Base-by-base conservation (phyloP, 2,797 vertebrate species). In the Saxicola maurus region DNA sequence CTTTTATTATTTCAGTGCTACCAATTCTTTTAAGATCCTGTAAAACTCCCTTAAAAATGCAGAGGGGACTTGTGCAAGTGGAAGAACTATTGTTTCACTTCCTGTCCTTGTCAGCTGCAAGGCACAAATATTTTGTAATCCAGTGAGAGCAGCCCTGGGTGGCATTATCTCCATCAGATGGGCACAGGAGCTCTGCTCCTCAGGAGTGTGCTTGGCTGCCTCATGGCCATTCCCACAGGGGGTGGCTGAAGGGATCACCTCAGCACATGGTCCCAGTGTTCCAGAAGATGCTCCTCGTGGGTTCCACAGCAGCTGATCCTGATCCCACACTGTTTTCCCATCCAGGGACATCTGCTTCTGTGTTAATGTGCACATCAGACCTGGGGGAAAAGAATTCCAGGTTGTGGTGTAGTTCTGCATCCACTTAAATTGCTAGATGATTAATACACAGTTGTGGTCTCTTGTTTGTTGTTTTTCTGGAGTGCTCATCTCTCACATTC, bases 21-120 rank as follows among this genome's bases (percentile, higher is more conserved):
- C 31, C 66, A 87, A 40, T 87, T 93, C 73, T 87, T 82, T 27
- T 13, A n/a, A 75, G 74, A 40, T 83, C 71, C 77, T 83, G 69
- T 74, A 53, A 72, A 37, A n/a, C 59, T 78, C 48, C 53, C 56
- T 87, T 77, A 43, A 48, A 78, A 82, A 60, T 9, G 28, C 25
- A n/a, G 73, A 43, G 51, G 75, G 61, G 38, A 74, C 78, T 89
- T 16, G 10, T 68, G 79, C 17, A 57, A 90, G 79, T 31, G 73
- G 49, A 87, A 67, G 86, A 82, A 10, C 52, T 27, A 73, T 95
- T 93, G 87, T 94, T 91, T 60, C 67, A 21, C 64, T 92, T 94
- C 91, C 85, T 4, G 1, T 57, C 75, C 80, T 65, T 87, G 62
- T 80, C 85, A 83, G 87, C 87, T 83, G 68, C 73, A 10, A 83